Percentiles rank a stretch among this genome's conserved stretches.
Evolutionary conservation across 2,888 invertebrate species (phyloP).

Genomic region (Cephalotes varians): DNA sequence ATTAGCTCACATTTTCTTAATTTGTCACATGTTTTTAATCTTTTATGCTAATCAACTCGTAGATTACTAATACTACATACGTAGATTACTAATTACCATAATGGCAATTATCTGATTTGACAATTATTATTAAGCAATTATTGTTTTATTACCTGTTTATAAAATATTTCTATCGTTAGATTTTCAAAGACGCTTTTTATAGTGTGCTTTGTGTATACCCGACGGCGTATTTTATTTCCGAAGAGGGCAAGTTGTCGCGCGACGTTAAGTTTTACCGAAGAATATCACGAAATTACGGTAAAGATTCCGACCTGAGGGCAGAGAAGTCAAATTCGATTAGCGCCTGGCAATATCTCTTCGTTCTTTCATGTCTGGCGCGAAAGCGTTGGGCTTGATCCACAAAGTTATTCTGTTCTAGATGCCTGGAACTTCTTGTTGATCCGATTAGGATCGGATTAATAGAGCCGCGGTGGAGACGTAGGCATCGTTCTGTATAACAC

Average conservation of each 20-base stretch:
- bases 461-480: constrained; percentile 42
- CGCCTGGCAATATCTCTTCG: constrained; percentile 29
- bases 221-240: constrained; percentile 2
- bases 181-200: not conserved
- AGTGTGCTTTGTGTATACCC: not conserved
- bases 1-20: constrained; percentile 3
- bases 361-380: constrained; percentile 30
- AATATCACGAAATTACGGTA: constrained; percentile 29
- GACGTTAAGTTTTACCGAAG: constrained; percentile 18
- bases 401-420: constrained; percentile 63
- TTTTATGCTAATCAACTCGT: constrained; percentile 6
- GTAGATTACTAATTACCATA: not conserved
- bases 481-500: constrained; percentile 2
- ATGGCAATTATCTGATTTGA: not conserved
- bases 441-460: constrained; percentile 65
- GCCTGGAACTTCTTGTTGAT: constrained; percentile 61
- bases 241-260: not conserved
- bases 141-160: no score
- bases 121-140: no score
- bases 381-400: constrained; percentile 59
- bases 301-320: constrained; percentile 27
- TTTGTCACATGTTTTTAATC: not conserved
- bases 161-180: not conserved
- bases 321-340: constrained; percentile 63
- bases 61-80: no score